Evolutionary conservation across 2,888 invertebrate genomes (phyloP).

Genomic region (Dicranocentrus wangi): DNA sequence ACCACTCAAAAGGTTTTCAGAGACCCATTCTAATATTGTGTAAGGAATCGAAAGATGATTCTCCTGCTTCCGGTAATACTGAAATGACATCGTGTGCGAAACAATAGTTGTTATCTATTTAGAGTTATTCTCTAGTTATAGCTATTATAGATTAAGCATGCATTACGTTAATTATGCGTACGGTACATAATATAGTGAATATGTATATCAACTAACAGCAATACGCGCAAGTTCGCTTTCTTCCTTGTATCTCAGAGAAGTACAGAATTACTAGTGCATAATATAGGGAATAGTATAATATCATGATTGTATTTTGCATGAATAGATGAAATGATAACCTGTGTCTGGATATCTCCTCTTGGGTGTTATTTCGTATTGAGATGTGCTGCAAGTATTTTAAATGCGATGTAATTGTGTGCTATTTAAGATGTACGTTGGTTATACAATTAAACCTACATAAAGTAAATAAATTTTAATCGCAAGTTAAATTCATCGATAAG

Average conservation of each 20-base stretch:
- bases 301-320: too few relatives aligned
- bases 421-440: conserved; percentile 2
- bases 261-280: conserved; percentile 45
- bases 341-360: too few relatives aligned
- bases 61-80: conserved; percentile 15
- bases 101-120: background rate
- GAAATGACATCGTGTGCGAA: conserved; percentile 5
- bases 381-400: conserved; percentile 59
- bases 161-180: too few relatives aligned
- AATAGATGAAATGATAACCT: too few relatives aligned
- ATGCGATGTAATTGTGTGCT: conserved; percentile 64
- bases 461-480: conserved; percentile 12
- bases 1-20: conserved; percentile 91
- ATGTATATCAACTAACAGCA: conserved; percentile 29
- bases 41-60: conserved; percentile 71
- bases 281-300: too few relatives aligned
- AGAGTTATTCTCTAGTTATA: background rate
- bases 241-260: conserved; percentile 62
- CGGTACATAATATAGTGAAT: background rate
- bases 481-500: background rate
- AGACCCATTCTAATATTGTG: conserved; percentile 62
- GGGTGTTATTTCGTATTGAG: conserved; percentile 38
- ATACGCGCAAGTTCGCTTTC: conserved; percentile 58
- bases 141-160: background rate
- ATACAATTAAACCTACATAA: conserved; percentile 6